A percentile compares a stretch with the other conserved stretches of the same genome.
phyloP scores from a whole-genome alignment of 2,797 vertebrate species.

The Megaceryle alcyon region DNA sequence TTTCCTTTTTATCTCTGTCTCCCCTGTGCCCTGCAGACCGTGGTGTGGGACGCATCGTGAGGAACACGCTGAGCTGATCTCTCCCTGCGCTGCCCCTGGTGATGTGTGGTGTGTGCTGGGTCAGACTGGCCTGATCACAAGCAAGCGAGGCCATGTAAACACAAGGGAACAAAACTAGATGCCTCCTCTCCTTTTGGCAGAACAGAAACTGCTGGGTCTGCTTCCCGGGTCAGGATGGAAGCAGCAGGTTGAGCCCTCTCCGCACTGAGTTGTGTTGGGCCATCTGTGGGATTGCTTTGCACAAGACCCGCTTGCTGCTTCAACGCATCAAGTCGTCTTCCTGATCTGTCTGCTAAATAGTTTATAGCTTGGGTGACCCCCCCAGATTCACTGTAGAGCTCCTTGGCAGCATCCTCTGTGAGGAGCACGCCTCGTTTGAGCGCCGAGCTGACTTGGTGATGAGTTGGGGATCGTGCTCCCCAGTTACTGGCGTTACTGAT shows the following conservation, averaged over 20 bases:
- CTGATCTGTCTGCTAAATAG: neutral
- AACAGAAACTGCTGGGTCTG: neutral
- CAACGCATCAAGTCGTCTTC: neutral
- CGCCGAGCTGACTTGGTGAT: neutral
- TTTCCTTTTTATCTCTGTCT: neutral
- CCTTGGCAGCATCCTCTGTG: neutral
- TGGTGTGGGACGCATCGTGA: neutral
- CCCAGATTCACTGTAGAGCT: neutral
- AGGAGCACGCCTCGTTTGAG: neutral
- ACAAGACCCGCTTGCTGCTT: neutral
- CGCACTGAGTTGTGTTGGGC: neutral
- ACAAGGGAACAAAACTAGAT: neutral
- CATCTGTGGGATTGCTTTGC: neutral
- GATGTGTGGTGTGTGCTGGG: neutral
- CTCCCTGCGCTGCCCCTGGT: accelerated
- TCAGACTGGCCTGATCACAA: neutral
- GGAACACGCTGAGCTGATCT: accelerated
- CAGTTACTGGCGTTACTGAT: neutral
- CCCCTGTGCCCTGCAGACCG: neutral
- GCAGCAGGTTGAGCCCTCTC: neutral
- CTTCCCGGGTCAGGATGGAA: neutral
- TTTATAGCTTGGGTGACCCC: neutral
- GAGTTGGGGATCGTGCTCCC: neutral
- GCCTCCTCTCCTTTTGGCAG: neutral
- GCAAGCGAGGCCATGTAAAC: neutral